Conservation (phyloP, 2,797 vertebrate genomes). For the Coreius guichenoti region DNA sequence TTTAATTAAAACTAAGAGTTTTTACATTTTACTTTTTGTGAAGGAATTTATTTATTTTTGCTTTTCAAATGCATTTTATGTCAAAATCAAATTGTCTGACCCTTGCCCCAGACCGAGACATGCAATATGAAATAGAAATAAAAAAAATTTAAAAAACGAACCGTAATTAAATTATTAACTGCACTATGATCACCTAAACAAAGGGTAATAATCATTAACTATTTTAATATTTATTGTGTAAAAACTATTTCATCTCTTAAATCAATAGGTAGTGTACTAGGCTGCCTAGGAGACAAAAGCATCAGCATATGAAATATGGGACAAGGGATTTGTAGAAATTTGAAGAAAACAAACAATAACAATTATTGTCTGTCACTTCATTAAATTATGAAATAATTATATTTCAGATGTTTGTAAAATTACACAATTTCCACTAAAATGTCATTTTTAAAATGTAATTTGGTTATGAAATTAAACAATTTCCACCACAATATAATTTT, state of each 20-base stretch:
- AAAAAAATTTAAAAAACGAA: neutral
- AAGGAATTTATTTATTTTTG: neutral
- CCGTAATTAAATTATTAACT: neutral
- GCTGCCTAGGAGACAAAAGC: neutral
- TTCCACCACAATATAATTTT: neutral
- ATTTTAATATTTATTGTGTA: neutral
- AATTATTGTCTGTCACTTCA: neutral
- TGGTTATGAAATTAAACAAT: neutral
- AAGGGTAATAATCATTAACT: neutral
- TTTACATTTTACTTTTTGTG: neutral
- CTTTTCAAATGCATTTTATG: slow-evolving; percentile 2
- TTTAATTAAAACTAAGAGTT: neutral
- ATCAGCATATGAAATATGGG: neutral
- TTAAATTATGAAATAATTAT: slow-evolving; percentile 9
- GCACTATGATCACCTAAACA: neutral
- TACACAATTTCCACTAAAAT: no score
- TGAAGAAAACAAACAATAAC: neutral
- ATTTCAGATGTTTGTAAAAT: neutral
- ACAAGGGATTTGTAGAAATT: neutral
- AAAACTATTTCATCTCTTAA: neutral
- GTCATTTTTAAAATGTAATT: no score
- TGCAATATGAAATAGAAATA: neutral
- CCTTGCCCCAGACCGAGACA: neutral
- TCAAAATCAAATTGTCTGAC: neutral
- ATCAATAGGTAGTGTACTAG: neutral